Evolutionary conservation across 2,797 vertebrate genomes (phyloP), one percentile per base, ranked within the genome.

Genomic region (Thaleichthys pacificus): DNA sequence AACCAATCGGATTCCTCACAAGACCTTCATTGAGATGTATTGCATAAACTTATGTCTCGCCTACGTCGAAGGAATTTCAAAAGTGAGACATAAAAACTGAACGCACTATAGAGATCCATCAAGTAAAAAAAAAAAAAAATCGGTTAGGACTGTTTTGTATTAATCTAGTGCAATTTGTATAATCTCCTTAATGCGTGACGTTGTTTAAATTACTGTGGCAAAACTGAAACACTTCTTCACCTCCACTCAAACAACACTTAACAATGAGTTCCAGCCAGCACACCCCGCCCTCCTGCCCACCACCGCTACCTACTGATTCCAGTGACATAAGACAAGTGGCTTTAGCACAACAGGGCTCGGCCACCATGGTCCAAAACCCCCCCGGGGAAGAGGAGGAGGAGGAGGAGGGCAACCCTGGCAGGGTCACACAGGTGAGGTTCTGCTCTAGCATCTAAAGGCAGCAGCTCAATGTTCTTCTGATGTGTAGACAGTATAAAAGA

Each of bases 391-490:
- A 14, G 38, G 38, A 7, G 1, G 38, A 42, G 2, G n/a, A n/a
- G n/a, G n/a, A n/a, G n/a, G n/a, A n/a, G 9, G 38, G 42, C 42
- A 0, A 11, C 42, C 22, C 38, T 26, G 22, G 12, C 75, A 78
- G 77, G 80, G 82, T 82, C 9, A 80, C 14, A 82, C 42, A 47
- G 42, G 42, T 47, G 11, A 14, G 42, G 42, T 47, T 47, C 12
- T 35, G 83, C 86, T 82, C 83, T 85, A 85, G 78, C 79, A 73
- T 83, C 88, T 88, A 91, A 91, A 90, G 90, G 89, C 89, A 91
- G 88, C 87, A 35, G 82, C 78, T 71, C 87, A 87, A 81, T 72
- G 68, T 81, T 82, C 84, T 70, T 86, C 79, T 79, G 80, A 85
- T 80, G 76, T 74, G 66, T 66, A 80, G 81, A 81, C 64, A 68